A percentile compares a stretch with the other conserved stretches of the same genome.
Evolutionary conservation across 2,888 invertebrate species (phyloP).

Genomic region (Calameuta pallipes): DNA sequence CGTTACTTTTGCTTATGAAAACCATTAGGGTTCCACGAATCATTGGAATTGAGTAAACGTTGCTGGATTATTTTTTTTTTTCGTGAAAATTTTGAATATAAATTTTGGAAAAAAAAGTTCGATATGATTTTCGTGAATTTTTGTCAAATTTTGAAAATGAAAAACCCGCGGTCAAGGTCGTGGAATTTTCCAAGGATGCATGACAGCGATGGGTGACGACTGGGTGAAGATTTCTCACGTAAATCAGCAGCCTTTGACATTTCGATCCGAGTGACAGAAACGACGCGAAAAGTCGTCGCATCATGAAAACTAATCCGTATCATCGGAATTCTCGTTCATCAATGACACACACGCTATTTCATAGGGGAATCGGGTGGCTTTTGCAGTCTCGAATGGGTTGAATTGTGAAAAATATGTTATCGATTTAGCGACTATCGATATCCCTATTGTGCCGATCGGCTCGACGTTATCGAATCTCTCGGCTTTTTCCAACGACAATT

Average conservation of each 20-base stretch:
- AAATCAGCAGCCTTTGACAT: conserved; percentile 1
- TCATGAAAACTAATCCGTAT: conserved; percentile 38
- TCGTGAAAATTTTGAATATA: not conserved
- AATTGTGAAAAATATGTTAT: conserved; percentile 23
- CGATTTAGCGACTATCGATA: conserved; percentile 40
- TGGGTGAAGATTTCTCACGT: not conserved
- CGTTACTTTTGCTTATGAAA: conserved; percentile 12
- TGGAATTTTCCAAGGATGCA: not conserved
- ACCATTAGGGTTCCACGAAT: not conserved
- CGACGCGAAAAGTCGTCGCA: conserved; percentile 21
- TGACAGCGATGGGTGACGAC: not conserved
- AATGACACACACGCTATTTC: conserved; percentile 10
- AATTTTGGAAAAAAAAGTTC: no score
- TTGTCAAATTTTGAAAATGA: not conserved
- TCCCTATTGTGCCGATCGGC: conserved; percentile 31
- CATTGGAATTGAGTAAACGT: not conserved
- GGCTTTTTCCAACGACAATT: conserved; percentile 19
- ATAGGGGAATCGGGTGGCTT: not conserved
- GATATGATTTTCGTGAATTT: not conserved
- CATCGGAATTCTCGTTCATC: conserved; percentile 28
- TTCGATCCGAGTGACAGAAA: conserved; percentile 16
- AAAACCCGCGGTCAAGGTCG: no score
- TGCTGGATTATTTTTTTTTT: not conserved
- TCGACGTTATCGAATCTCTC: conserved; percentile 18
- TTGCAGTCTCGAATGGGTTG: not conserved